Evolutionary conservation across 2,797 vertebrate species (phyloP).

Genomic region (Halcyon chelicuti): DNA sequence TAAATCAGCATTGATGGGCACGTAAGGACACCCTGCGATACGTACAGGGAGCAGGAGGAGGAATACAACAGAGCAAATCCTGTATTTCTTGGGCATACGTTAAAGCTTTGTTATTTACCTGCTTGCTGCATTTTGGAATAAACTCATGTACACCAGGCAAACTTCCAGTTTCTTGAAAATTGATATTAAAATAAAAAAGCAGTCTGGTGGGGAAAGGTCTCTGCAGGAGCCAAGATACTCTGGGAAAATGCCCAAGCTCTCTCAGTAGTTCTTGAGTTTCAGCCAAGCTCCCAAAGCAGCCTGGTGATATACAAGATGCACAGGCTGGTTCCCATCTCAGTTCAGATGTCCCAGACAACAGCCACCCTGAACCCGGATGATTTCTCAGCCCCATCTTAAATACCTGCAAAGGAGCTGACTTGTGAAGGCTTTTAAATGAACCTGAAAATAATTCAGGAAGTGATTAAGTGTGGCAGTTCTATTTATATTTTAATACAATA

Average conservation of each 20-base stretch:
- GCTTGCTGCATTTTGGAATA: background rate
- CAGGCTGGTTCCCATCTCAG: background rate
- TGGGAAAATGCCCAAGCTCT: conserved; percentile 43
- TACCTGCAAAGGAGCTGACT: background rate
- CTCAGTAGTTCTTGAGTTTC: conserved; percentile 12
- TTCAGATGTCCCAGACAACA: background rate
- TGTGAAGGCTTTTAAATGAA: background rate
- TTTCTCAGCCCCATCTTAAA: background rate
- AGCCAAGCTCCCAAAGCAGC: conserved; percentile 10
- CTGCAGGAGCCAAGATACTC: conserved; percentile 19
- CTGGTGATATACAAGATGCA: background rate
- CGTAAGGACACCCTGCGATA: background rate
- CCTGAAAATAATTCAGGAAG: background rate
- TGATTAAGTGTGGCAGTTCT: background rate
- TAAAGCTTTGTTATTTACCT: conserved; percentile 32
- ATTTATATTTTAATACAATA: background rate
- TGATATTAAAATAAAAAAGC: conserved; percentile 33
- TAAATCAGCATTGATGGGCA: background rate
- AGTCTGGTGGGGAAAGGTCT: conserved; percentile 20
- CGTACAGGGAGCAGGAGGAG: background rate
- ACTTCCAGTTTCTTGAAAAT: conserved; percentile 23
- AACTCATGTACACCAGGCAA: background rate
- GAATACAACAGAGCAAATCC: background rate
- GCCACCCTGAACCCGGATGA: background rate
- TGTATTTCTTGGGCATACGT: rapidly evolving